Percentiles rank a stretch among this genome's conserved stretches.
These are phyloP conservation scores for Cheilosia scutellata DNA, from an alignment of 2,888 invertebrate genomes.

Conservation along the genomic window DNA sequence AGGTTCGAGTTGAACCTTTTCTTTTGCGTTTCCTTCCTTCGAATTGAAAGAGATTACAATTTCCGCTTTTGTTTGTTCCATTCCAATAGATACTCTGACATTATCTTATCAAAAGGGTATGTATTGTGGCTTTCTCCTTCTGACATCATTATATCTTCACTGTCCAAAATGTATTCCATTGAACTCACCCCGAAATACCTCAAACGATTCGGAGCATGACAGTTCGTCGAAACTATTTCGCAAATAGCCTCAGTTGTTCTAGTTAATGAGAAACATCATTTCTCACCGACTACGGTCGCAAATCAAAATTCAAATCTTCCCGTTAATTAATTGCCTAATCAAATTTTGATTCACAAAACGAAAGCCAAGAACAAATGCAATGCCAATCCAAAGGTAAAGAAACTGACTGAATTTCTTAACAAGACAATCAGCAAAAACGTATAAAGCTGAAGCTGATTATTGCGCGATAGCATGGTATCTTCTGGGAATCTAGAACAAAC, in stretches of 20 bases:
- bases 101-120: constrained; percentile 59
- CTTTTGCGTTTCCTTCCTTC: constrained; percentile 1
- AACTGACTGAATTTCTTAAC: constrained; percentile 38
- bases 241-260: constrained; percentile 34
- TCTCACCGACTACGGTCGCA: constrained; percentile 25
- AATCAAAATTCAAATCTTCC: constrained; percentile 54
- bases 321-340: constrained; percentile 65
- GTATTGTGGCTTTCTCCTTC: constrained; percentile 56
- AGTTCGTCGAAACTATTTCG: constrained; percentile 8
- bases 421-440: constrained; percentile 35
- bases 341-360: constrained; percentile 24
- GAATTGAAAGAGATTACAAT: constrained; percentile 21
- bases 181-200: constrained; percentile 42
- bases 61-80: neutral
- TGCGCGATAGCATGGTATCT: constrained; percentile 26
- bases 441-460: constrained; percentile 26
- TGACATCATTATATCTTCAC: neutral
- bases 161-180: constrained; percentile 26
- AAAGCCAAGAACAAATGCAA: neutral
- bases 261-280: constrained; percentile 41
- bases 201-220: constrained; percentile 35
- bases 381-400: constrained; percentile 33
- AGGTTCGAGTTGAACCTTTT: constrained; percentile 39
- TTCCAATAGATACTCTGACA: constrained; percentile 51
- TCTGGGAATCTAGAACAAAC: constrained; percentile 21